Base-by-base conservation (phyloP, 2,797 vertebrate species). In the Fistularia tabacaria region DNA sequence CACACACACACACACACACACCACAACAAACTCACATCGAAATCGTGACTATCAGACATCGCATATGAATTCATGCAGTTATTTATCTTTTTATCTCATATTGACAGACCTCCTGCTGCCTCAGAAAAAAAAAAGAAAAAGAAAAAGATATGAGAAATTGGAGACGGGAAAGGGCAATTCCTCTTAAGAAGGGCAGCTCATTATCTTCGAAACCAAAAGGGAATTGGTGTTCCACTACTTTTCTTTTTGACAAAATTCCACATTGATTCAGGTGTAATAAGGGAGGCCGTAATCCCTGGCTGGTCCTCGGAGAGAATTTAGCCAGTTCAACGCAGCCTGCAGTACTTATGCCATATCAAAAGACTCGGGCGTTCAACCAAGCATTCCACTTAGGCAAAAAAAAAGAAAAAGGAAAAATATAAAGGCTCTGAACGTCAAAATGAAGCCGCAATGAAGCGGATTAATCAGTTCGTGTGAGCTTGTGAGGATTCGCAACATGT, bases 101-200 rank as follows among this genome's bases (percentile, higher is more conserved):
- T 60, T 38, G 15, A 62, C 67, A 67, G 62, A 47, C 61, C 64
- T 68, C 61, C 71, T 69, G 54, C 61, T 67, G 71, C 57, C 25
- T 25, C 25, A 25, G 25, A 25, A 25, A 25, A 25, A 25, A 25
- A 25, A 25, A 25, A 5, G 5, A 25, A 73, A 57, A 66, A 62
- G 54, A 71, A 51, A 53, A 57, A 74, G 53, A 77, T 61, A 67
- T 75, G 64, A 66, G 40, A 73, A 76, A 70, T 59, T 42, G 49
- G 52, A 57, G 42, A 25, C 7, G 52, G 60, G 58, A 46, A 66
- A 65, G 74, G 25, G 25, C 25, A 25, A 25, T 42, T 70, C 64
- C 71, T 60, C 42, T 57, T 72, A 36, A 64, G 68, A 80, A 73
- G 11, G 25, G 62, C 65, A 60, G 48, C 42, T 46, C 51, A 56